Evolutionary conservation across 2,113 vertebrate genomes (phyloP), one percentile per base, ranked within the genome.

Genomic region (Cololabis saira): DNA sequence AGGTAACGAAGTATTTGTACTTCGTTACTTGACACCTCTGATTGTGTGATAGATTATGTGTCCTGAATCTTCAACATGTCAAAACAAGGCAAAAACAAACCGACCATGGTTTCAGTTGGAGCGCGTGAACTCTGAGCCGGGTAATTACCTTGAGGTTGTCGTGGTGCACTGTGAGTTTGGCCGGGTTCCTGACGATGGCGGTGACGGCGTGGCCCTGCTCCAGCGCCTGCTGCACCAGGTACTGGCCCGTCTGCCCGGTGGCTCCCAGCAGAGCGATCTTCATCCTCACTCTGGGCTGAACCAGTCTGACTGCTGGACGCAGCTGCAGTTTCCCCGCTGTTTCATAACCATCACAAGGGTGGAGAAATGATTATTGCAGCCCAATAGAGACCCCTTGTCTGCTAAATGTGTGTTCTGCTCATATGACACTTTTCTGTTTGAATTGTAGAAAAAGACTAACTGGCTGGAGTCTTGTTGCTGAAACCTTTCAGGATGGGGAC

Each of bases 221-320:
- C 51, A 95, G 82, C 0, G 93, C 93, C 84, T 95, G 93, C 30
- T 48, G 82, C 30, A 94, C 73, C 68, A 95, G 67, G 47, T 80
- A 70, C 74, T 88, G 92, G 1, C 94, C 93, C 0, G 94, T 93
- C 78, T 92, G 93, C 15, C 94, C 93, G 2, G 92, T 93, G 60
- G 92, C 94, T 61, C 94, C 93, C 69, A 95, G 83, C 53, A 95
- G 74, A 0, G 86, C 74, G 11, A 95, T 84, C 87, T 85, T 95
- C 94, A 95, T 95, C 63, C 61, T n/a, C n/a, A n/a, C n/a, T 65
- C 62, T 60, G 48, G 0, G 17, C 10, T 17, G 14, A 67, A 19
- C 0, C 55, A 14, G 17, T 52, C 49, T 3, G 61, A 58, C 10
- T 3, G 15, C 22, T 57, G 21, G 15, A 2, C 64, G 7, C 52